A percentile compares a stretch with the other conserved stretches of the same genome.
These are phyloP conservation scores for Hypercompe scribonia DNA, from an alignment of 2,888 invertebrate species.

Conservation along the genomic window DNA sequence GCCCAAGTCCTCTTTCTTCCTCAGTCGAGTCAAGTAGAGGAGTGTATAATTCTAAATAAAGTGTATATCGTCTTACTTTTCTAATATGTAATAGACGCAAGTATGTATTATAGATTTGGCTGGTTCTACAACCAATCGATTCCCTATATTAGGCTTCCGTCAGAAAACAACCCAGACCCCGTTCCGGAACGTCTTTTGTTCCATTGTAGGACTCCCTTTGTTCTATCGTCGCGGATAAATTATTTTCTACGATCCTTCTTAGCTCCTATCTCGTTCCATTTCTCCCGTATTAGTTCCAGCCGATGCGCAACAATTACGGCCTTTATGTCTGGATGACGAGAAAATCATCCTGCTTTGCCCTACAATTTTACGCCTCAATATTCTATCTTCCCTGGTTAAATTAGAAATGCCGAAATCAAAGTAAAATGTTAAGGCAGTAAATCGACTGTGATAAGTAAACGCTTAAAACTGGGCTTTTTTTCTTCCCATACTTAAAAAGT, in stretches of 20 bases:
- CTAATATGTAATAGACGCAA: constrained; percentile 66
- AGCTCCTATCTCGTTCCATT: constrained; percentile 84
- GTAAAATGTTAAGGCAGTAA: constrained; percentile 53
- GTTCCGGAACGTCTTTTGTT: constrained; percentile 81
- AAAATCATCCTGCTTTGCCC: constrained; percentile 81
- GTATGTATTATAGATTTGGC: constrained; percentile 57
- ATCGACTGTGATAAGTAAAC: constrained; percentile 45
- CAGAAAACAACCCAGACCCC: constrained; percentile 79
- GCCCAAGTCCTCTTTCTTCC: too few relatives aligned
- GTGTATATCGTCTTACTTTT: constrained; percentile 53
- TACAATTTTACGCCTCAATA: constrained; percentile 82
- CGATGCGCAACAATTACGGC: constrained; percentile 85
- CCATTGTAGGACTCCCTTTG: constrained; percentile 81
- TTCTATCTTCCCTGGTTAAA: constrained; percentile 75
- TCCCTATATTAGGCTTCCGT: constrained; percentile 81
- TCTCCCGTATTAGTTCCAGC: constrained; percentile 85
- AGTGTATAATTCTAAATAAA: not conserved
- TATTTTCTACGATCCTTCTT: constrained; percentile 84
- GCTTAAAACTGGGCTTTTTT: constrained; percentile 7
- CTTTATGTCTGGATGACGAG: constrained; percentile 85
- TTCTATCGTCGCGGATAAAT: constrained; percentile 84
- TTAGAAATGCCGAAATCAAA: constrained; percentile 68
- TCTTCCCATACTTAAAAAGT: not conserved
- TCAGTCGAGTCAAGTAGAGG: not conserved
- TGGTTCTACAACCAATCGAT: constrained; percentile 79